Evolutionary conservation across 2,113 vertebrate genomes (phyloP), one percentile per base, ranked within the genome.

Genomic region (Microcebus jonahi): DNA sequence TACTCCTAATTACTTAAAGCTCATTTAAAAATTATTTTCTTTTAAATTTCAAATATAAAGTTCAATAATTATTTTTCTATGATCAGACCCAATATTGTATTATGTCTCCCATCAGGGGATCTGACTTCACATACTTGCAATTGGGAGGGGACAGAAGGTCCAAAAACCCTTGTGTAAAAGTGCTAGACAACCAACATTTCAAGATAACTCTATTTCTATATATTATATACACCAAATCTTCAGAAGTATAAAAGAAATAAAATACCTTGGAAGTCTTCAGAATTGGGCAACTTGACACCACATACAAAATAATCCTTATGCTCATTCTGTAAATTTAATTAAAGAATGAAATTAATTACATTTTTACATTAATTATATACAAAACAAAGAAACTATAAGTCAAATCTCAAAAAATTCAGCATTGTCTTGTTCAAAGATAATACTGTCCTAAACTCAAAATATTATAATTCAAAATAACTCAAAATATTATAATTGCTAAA

Each of bases 251-350:
- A 73, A 87, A 95, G 17, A 92, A 96, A 94, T 57, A 84, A 93
- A 96, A 85, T 99, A 99, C 99, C 99, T 99, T 99, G 99, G 98
- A 99, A 99, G 98, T 99, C 99, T 98, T 99, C 99, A 20, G 99
- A 99, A 99, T 99, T 99, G 68, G 99, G 99, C 97, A 99, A 99
- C 98, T 99, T 99, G 96, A 99, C 99, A 98, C 99, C 99, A 94
- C 99, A 99, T 98, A 99, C 99, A 98, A 99, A 99, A 98, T 99
- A 99, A 99, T 99, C 99, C 77, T 99, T 99, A 98, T 99, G 99
- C 96, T 99, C 99, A 94, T 98, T 99, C 99, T 99, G 99, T 86
- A 94, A 98, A 98, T 98, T 97, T 73, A 98, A 98, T 18, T 97
- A 97, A 79, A 97, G 97, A 98, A 98, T 67, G 5, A 94, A 97